A percentile compares a stretch with the other conserved stretches of the same genome.
These are phyloP conservation scores for Euura saliciscinereae DNA, from an alignment of 1,140 invertebrate genomes.

Conservation along the genomic window DNA sequence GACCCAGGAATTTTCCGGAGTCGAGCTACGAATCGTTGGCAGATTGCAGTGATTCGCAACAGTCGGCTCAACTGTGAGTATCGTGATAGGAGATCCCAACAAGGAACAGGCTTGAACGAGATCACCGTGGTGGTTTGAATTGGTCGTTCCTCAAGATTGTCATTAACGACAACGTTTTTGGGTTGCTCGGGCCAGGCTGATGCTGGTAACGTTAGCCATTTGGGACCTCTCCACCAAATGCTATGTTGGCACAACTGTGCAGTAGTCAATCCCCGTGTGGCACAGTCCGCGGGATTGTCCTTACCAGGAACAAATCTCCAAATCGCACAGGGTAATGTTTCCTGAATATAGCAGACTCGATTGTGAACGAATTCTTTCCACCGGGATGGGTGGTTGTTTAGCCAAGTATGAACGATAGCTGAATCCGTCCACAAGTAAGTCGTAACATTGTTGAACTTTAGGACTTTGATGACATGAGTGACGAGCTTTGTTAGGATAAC, in stretches of 20 bases:
- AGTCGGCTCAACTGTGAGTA: slow-evolving; percentile 14
- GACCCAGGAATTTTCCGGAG: slow-evolving; percentile 2
- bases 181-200: slow-evolving; percentile 11
- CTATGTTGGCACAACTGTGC: slow-evolving; percentile 28
- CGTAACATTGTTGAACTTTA: not conserved
- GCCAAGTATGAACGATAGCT: slow-evolving; percentile 29
- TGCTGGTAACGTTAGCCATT: slow-evolving; percentile 8
- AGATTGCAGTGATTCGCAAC: slow-evolving; percentile 11
- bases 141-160: not conserved
- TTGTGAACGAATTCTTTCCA: slow-evolving; percentile 44
- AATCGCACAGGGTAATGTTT: slow-evolving; percentile 16
- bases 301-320: slow-evolving; percentile 29
- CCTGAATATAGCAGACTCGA: slow-evolving; percentile 34
- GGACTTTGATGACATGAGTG: slow-evolving; percentile 9
- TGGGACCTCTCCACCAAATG: slow-evolving; percentile 31
- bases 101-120: not conserved
- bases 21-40: not conserved
- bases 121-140: not conserved
- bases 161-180: not conserved
- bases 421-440: slow-evolving; percentile 26
- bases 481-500: slow-evolving; percentile 24
- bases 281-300: slow-evolving; percentile 40
- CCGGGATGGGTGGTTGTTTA: slow-evolving; percentile 30
- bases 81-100: slow-evolving; percentile 10
- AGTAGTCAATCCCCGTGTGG: slow-evolving; percentile 32